These are phyloP conservation scores for Sarcophaga variegata DNA, from an alignment of 2,888 invertebrate species.

Conservation along the genomic window DNA sequence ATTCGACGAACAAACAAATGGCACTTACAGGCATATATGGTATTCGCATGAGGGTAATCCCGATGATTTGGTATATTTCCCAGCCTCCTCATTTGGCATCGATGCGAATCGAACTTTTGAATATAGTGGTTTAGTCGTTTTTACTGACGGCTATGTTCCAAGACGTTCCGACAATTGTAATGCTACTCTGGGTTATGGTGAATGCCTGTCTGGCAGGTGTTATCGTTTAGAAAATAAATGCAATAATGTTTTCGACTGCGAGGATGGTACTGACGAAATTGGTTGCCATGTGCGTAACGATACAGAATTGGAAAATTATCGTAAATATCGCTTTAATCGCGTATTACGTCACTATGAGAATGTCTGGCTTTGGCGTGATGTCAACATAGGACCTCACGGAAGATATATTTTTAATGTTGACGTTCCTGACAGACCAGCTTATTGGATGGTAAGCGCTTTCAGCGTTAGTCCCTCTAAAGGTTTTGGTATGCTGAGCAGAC, in stretches of 20 bases:
- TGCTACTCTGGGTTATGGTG: constrained; percentile 86
- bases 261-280: constrained; percentile 92
- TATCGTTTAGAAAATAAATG: constrained; percentile 89
- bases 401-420: constrained; percentile 92
- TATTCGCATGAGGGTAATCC: constrained; percentile 91
- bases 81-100: constrained; percentile 94
- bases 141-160: constrained; percentile 92
- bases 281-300: constrained; percentile 86
- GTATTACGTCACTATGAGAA: constrained; percentile 96
- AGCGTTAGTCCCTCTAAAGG: constrained; percentile 93
- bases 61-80: constrained; percentile 92
- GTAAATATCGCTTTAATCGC: constrained; percentile 91
- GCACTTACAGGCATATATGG: constrained; percentile 92
- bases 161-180: constrained; percentile 88
- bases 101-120: constrained; percentile 97
- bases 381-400: constrained; percentile 95
- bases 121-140: constrained; percentile 93
- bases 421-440: constrained; percentile 92
- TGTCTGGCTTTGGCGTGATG: constrained; percentile 97
- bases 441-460: constrained; percentile 97
- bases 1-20: constrained; percentile 93
- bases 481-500: constrained; percentile 91
- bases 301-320: constrained; percentile 88
- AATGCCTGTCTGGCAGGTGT: constrained; percentile 92
- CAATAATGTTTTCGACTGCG: constrained; percentile 90